Evolutionary conservation across 2,888 invertebrate species (phyloP), one percentile per base, ranked within the genome.

Genomic region (Augiades crinisus): DNA sequence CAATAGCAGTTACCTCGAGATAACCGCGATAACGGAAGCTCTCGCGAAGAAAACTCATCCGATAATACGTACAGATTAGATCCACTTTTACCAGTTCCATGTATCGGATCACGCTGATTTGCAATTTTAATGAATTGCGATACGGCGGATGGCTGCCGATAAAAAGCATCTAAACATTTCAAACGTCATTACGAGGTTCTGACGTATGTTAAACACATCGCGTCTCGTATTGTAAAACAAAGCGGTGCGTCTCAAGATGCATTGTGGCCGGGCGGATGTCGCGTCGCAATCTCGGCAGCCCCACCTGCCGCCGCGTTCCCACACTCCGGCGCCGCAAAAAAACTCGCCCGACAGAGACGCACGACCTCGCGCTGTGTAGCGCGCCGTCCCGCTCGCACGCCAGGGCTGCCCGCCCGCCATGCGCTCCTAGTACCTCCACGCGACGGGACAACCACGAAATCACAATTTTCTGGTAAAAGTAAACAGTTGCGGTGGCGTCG

Each of bases 251-350:
- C 73, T 73, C 69, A 75, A 83, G 88, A 85, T 86, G 88, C 84
- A 85, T 86, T 85, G 88, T 86, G 78, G 78, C 71, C 78, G 84
- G 75, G 85, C 88, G 88, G 89, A 89, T 89, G 89, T 88, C 88
- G 84, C 85, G 79, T 78, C 84, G 85, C 88, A 88, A 88, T 89
- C 89, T 87, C 88, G 70, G 86, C 85, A 77, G 82, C 80, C 85
- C 87, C 89, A 89, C 89, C 89, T 89, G 89, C 89, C 84, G 81
- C 76, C 65, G 75, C 77, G 88, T 89, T 89, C 89, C 89, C 89
- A 89, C 89, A 89, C 89, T 89, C 88, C 82, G 80, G 50, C 87
- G 87, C 86, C 85, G 88, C 86, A 88, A 89, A 89, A 88, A 67
- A 89, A 89, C 84, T 68, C 69, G 79, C 63, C 68, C 68, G 84